Conservation (phyloP, 2,797 vertebrate genomes). For the Ciconia nigra region DNA sequence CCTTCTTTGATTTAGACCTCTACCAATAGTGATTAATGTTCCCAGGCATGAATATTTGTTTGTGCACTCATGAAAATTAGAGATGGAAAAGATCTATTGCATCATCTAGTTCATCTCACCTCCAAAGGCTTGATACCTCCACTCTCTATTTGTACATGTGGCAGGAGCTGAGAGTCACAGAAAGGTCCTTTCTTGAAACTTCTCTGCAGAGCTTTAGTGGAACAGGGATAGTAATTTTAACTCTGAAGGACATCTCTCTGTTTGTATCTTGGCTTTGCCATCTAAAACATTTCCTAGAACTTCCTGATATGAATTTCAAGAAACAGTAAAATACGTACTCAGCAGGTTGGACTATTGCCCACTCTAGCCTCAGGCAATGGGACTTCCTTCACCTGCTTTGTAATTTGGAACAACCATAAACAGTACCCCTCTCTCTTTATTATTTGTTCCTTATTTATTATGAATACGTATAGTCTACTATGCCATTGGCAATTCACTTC, state of each 20-base stretch:
- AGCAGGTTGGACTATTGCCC: neutral
- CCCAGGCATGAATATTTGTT: constrained; percentile 1
- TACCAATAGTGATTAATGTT: constrained; percentile 39
- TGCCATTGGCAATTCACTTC: neutral
- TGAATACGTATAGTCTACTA: neutral
- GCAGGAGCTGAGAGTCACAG: neutral
- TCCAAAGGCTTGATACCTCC: neutral
- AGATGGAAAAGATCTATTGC: neutral
- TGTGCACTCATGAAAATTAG: constrained; percentile 24
- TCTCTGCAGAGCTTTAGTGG: neutral
- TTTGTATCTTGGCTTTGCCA: neutral
- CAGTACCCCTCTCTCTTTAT: neutral
- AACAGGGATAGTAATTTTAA: neutral
- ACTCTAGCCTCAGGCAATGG: neutral
- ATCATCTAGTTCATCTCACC: neutral
- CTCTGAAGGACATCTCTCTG: neutral
- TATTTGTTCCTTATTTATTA: neutral
- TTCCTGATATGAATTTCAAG: neutral
- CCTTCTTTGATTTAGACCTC: constrained; percentile 30
- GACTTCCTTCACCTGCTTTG: neutral
- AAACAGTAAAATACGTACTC: neutral
- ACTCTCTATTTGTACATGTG: neutral
- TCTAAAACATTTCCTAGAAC: neutral
- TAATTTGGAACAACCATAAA: neutral
- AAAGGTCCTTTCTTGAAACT: neutral